Evolutionary conservation across 1,140 invertebrate species (phyloP), one percentile per base, ranked within the genome.

Genomic region (Sycophila sp.): DNA sequence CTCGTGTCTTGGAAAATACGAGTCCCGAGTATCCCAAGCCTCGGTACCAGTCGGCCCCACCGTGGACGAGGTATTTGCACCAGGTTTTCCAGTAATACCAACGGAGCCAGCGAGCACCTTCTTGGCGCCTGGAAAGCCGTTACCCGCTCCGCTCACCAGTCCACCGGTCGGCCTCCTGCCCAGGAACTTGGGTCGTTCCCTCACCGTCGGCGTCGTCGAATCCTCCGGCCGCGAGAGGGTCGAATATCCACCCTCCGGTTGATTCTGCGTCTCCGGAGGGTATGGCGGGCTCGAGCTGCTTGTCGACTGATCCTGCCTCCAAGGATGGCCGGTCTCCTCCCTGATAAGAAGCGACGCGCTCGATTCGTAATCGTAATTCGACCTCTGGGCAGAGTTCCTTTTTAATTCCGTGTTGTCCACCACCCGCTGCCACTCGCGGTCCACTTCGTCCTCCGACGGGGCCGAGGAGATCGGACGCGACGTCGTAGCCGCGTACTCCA

Each of bases 101-200:
- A 32, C 38, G 2, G 68, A 69, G 1, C 47, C 68, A 2, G 11
- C 38, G 58, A 69, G 58, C 8, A 63, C 47, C 60, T 68, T 76
- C 26, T 72, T 78, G 3, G 73, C 67, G 56, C 77, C 74, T 17
- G 78, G 77, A 32, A 77, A 67, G 7, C 77, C 78, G 70, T 78
- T 77, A 42, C 75, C 77, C 65, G 75, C 34, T 32, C 75, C 78
- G 26, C 75, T 58, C 17, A 62, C 65, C 10, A 77, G 72, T 38
- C 77, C 78, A 40, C 78, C 78, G 42, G 74, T 51, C 40, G 69
- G 73, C 22, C 60, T 36, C 40, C 45, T 71, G 7, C 69, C 69
- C 0, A 71, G 56, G 30, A 32, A 66, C 45, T 71, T 28, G 2
- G 40, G 36, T 4, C 13, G 38, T 28, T 38, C 19, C 4, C 38